Percentiles rank a stretch among this genome's conserved stretches.
phyloP scores from a whole-genome alignment of 2,797 vertebrate genomes.

The Coregonus sp. region DNA sequence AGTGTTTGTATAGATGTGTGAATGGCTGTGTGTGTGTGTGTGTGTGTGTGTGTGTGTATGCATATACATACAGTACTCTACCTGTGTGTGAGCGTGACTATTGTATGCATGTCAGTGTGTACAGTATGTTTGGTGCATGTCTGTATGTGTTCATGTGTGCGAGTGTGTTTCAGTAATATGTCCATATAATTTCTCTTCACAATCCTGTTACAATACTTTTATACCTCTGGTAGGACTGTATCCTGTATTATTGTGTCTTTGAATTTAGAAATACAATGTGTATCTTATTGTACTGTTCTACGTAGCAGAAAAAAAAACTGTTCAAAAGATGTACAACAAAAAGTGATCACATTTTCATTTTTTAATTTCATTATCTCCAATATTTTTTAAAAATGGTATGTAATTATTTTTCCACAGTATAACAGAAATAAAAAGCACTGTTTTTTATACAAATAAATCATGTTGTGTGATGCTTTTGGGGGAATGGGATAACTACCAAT shows the following conservation, averaged over 20 bases:
- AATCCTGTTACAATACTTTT: conserved; percentile 82
- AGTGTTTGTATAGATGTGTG: conserved; percentile 68
- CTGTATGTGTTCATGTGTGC: too few relatives aligned
- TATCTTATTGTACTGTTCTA: conserved; percentile 84
- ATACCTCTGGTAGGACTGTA: conserved; percentile 86
- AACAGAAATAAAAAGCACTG: conserved; percentile 86
- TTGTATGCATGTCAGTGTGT: conserved; percentile 64
- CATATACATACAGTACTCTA: conserved; percentile 43
- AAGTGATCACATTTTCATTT: conserved; percentile 74
- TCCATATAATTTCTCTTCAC: conserved; percentile 79
- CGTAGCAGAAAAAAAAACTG: conserved; percentile 76
- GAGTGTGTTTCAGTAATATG: conserved; percentile 60
- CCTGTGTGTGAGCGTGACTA: conserved; percentile 43
- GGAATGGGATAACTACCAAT: background rate
- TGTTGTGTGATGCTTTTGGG: conserved; percentile 14
- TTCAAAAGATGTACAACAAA: conserved; percentile 78
- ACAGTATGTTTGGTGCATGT: conserved; percentile 38
- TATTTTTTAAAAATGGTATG: conserved; percentile 86
- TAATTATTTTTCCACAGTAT: conserved; percentile 89
- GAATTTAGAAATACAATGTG: conserved; percentile 79
- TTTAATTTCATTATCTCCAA: conserved; percentile 82
- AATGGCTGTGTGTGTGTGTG: conserved; percentile 31
- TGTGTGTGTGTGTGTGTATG: background rate
- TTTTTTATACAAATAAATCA: conserved; percentile 73
- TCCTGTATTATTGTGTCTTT: conserved; percentile 84